These are phyloP conservation scores for Danionella cerebrum DNA, from an alignment of 2,113 vertebrate genomes.

Conservation along the genomic window DNA sequence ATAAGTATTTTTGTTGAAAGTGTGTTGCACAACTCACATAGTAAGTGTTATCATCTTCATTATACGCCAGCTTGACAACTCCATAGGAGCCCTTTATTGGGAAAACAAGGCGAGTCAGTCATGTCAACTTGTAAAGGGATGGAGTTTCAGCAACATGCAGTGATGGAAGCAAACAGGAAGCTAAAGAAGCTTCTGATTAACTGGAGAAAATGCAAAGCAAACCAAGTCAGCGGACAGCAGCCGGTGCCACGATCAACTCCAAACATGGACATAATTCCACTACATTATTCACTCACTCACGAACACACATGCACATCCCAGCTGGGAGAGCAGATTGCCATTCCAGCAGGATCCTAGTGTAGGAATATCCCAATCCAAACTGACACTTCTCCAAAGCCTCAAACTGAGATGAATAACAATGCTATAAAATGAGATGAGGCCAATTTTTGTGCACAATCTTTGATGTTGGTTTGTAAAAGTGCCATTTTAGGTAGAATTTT, in stretches of 20 bases:
- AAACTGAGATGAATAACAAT: neutral
- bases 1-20: too few species aligned
- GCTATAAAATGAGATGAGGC: too few species aligned
- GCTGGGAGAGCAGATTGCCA: constrained; percentile 58
- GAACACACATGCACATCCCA: constrained; percentile 35
- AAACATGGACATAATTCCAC: neutral
- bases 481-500: too few species aligned
- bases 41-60: constrained; percentile 95
- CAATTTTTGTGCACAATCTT: too few species aligned
- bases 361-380: constrained; percentile 55
- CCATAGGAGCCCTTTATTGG: constrained; percentile 86
- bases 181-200: neutral
- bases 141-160: neutral
- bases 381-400: constrained; percentile 44
- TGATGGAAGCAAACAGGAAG: neutral
- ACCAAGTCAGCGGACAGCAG: neutral
- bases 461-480: too few species aligned
- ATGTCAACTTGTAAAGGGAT: neutral
- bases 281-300: constrained; percentile 3
- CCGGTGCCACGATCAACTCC: neutral
- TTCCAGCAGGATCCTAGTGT: constrained; percentile 44
- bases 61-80: constrained; percentile 97
- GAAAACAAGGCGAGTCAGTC: constrained; percentile 16
- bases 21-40: constrained; percentile 76
- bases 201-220: constrained; percentile 4